Evolutionary conservation across 2,888 invertebrate genomes (phyloP).

Genomic region (Spicauda simplicius): DNA sequence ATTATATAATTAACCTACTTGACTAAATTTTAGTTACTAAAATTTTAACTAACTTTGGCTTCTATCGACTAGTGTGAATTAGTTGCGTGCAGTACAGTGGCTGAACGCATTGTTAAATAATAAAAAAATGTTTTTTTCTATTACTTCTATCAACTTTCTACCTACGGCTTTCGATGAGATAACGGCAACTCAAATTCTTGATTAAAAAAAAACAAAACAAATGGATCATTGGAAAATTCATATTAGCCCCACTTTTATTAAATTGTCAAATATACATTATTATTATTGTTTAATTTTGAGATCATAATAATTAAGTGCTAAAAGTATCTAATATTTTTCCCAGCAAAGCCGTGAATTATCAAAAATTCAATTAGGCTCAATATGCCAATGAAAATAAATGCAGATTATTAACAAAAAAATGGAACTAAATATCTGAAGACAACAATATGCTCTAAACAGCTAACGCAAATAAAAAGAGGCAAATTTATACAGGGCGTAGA

Average conservation of each 20-base stretch:
- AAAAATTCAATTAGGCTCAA: background rate
- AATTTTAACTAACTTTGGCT: background rate
- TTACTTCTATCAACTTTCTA: no score
- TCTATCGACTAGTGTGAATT: slow-evolving; percentile 6
- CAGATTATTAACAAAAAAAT: background rate
- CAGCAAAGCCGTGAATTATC: background rate
- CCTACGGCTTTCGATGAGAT: no score
- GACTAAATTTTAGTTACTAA: background rate
- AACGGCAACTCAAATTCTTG: background rate
- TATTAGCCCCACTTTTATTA: no score
- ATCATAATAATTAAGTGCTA: no score
- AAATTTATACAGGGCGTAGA: background rate
- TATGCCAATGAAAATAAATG: background rate
- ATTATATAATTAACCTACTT: slow-evolving; percentile 4
- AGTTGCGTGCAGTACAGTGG: slow-evolving; percentile 11
- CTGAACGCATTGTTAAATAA: background rate
- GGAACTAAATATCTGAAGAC: background rate
- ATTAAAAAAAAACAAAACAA: background rate
- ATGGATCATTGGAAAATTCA: no score
- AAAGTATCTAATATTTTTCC: background rate
- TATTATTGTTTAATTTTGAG: no score
- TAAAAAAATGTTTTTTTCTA: background rate
- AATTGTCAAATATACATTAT: no score
- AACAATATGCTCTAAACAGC: background rate
- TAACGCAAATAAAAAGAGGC: background rate